Evolutionary conservation across 2,797 vertebrate species (phyloP).

Genomic region (Glyptemys insculpta): DNA sequence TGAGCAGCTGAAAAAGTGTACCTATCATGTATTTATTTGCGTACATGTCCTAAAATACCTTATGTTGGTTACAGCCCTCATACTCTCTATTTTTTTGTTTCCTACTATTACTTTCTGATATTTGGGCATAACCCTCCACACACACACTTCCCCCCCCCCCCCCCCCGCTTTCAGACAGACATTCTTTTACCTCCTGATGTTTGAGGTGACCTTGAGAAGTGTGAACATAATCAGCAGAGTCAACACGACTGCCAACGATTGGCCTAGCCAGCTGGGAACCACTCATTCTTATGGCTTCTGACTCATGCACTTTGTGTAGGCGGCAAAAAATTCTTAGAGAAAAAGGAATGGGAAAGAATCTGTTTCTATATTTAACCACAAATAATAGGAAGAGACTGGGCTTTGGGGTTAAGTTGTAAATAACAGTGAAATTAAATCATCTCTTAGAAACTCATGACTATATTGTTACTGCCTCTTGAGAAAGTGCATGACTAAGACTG

Average conservation of each 20-base stretch:
- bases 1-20: neutral
- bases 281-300: constrained; percentile 72
- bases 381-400: constrained; percentile 74
- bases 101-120: constrained; percentile 29
- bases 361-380: constrained; percentile 87
- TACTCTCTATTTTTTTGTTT: neutral
- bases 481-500: constrained; percentile 43
- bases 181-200: constrained; percentile 47
- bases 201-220: constrained; percentile 45
- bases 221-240: constrained; percentile 21
- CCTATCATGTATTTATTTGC: neutral
- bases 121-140: neutral
- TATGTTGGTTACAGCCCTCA: neutral
- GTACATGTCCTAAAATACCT: neutral
- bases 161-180: neutral
- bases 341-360: constrained; percentile 82
- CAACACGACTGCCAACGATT: constrained; percentile 56
- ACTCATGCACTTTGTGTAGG: constrained; percentile 83
- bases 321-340: constrained; percentile 78
- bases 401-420: constrained; percentile 77
- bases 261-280: constrained; percentile 48
- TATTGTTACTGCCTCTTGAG: constrained; percentile 64
- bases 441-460: constrained; percentile 60
- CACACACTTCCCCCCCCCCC: rapidly evolving
- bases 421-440: constrained; percentile 79